These are phyloP conservation scores for Eristalinus sepulchralis DNA, from an alignment of 2,888 invertebrate genomes.

Conservation along the genomic window DNA sequence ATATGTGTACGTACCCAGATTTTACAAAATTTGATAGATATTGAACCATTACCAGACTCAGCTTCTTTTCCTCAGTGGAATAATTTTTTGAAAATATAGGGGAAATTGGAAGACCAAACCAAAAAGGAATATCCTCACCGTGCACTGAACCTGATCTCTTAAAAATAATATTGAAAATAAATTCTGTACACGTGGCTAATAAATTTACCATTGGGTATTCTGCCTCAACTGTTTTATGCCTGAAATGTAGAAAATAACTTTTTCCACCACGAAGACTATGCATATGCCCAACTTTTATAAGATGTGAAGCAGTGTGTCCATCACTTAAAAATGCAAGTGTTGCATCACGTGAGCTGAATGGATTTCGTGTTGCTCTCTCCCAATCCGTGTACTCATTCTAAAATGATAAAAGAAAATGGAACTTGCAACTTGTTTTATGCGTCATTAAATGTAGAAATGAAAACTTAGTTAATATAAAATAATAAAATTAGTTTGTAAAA, in stretches of 20 bases:
- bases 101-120: constrained; percentile 89
- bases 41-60: constrained; percentile 90
- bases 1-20: constrained; percentile 87
- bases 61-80: constrained; percentile 88
- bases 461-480: no score
- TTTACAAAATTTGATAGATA: constrained; percentile 94
- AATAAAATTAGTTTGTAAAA: no score
- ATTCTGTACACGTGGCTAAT: not conserved
- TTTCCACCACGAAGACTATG: constrained; percentile 90
- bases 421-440: no score
- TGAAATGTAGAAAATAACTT: constrained; percentile 94
- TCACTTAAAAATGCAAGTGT: constrained; percentile 94
- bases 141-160: constrained; percentile 89
- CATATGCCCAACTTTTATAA: constrained; percentile 89
- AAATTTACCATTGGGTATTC: constrained; percentile 87
- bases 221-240: constrained; percentile 91
- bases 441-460: no score
- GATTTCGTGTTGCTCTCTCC: constrained; percentile 93
- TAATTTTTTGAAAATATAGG: constrained; percentile 89
- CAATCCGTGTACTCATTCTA: constrained; percentile 98
- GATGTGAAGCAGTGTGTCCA: constrained; percentile 93
- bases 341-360: constrained; percentile 91
- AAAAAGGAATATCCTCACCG: constrained; percentile 93
- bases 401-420: constrained; percentile 26
- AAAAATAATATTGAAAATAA: not conserved